Evolutionary conservation across 1,140 invertebrate species (phyloP).

Genomic region (Epicauta chinensis): DNA sequence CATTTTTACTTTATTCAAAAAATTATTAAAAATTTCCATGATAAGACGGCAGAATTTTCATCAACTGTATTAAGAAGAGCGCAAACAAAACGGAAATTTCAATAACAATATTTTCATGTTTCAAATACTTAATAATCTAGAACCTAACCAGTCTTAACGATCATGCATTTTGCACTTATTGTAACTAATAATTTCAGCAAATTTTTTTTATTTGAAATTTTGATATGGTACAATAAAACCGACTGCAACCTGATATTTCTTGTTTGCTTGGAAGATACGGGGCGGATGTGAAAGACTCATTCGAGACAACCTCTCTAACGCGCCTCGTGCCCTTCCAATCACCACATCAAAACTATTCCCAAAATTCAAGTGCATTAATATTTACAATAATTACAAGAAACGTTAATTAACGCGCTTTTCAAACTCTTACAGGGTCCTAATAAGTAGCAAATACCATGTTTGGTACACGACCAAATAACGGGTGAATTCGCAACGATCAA

Average conservation of each 20-base stretch:
- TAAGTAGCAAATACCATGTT: too few species aligned
- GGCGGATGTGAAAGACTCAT: too few species aligned
- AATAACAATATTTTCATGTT: conserved; percentile 8
- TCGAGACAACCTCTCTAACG: too few species aligned
- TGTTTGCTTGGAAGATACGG: too few species aligned
- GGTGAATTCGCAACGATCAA: too few species aligned
- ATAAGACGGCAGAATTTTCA: not conserved
- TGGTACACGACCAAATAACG: too few species aligned
- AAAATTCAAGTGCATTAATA: conserved; percentile 23
- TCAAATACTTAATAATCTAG: conserved; percentile 28
- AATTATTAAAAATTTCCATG: too few species aligned
- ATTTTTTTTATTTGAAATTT: not conserved
- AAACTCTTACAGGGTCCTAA: too few species aligned
- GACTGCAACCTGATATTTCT: not conserved
- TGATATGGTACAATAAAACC: not conserved
- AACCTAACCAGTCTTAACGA: conserved; percentile 40
- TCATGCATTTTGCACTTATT: conserved; percentile 33
- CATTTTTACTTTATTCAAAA: not conserved
- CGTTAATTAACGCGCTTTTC: too few species aligned
- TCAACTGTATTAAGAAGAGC: not conserved
- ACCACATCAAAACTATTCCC: not conserved
- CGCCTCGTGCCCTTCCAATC: too few species aligned
- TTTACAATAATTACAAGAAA: conserved; percentile 31
- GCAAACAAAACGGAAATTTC: not conserved
- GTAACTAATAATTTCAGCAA: not conserved